phyloP scores from a whole-genome alignment of 2,888 invertebrate species.

The Drosophila cognata region DNA sequence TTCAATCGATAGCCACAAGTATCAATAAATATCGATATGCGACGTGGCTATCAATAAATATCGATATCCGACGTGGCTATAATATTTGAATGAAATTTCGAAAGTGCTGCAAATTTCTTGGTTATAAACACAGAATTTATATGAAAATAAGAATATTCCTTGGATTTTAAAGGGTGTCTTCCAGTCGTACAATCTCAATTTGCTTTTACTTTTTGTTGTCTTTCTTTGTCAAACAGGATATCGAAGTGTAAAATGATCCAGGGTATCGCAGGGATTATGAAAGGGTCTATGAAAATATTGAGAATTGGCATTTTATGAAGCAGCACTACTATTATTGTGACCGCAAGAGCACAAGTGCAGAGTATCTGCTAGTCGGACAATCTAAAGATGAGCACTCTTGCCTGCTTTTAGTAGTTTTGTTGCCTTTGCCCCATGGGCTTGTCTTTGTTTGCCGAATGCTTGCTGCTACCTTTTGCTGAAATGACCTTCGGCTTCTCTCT shows the following conservation, averaged over 20 bases:
- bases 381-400: neutral
- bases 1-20: neutral
- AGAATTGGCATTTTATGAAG: neutral
- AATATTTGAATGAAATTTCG: too few relatives aligned
- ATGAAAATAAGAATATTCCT: neutral
- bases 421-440: neutral
- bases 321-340: neutral
- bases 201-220: neutral
- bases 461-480: conserved; percentile 19
- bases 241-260: neutral
- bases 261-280: neutral
- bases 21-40: neutral
- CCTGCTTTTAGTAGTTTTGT: neutral
- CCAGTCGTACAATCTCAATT: neutral
- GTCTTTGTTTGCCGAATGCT: conserved; percentile 27
- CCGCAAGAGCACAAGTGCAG: neutral
- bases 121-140: neutral
- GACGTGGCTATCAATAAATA: neutral
- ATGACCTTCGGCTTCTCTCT: conserved; percentile 42
- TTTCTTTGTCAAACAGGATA: neutral
- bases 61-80: neutral
- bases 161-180: neutral
- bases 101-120: neutral
- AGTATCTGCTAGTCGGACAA: neutral
- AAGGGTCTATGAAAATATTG: neutral